Conservation (phyloP, 2,797 vertebrate genomes). For the Anabas testudineus region DNA sequence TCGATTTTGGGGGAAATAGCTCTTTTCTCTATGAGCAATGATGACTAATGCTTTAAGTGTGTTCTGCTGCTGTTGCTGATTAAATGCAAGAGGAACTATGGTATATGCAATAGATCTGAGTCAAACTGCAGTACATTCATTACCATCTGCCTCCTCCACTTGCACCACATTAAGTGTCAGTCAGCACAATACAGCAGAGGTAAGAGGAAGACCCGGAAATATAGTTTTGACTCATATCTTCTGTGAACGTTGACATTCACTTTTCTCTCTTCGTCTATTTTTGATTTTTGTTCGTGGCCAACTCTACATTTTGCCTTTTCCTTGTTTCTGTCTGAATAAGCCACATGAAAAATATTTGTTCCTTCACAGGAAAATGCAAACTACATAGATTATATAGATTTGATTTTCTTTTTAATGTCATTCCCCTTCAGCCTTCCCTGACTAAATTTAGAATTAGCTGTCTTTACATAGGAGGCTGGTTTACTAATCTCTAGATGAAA, state of each 20-base stretch:
- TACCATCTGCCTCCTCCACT: constrained; percentile 27
- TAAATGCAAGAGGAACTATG: constrained; percentile 39
- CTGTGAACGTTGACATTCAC: neutral
- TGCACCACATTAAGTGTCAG: constrained; percentile 28
- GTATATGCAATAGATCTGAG: constrained; percentile 30
- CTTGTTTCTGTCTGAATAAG: constrained; percentile 7
- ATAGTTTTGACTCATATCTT: constrained; percentile 45
- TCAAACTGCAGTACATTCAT: constrained; percentile 38
- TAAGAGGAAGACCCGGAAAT: constrained; percentile 14
- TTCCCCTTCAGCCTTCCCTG: neutral
- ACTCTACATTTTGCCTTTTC: neutral
- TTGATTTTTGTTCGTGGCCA: constrained; percentile 27
- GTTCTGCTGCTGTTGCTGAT: constrained; percentile 23
- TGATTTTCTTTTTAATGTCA: constrained; percentile 9
- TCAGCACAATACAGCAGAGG: constrained; percentile 5
- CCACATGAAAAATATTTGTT: constrained; percentile 12
- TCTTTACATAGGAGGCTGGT: neutral
- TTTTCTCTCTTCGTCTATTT: constrained; percentile 15
- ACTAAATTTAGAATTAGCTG: neutral
- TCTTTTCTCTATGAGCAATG: neutral
- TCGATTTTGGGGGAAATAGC: neutral
- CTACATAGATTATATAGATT: constrained; percentile 2
- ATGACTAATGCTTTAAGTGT: constrained; percentile 31
- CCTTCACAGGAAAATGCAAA: neutral
- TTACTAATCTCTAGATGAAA: neutral